Base-by-base conservation (phyloP, 2,797 vertebrate species). In the Chelidonichthys spinosus region DNA sequence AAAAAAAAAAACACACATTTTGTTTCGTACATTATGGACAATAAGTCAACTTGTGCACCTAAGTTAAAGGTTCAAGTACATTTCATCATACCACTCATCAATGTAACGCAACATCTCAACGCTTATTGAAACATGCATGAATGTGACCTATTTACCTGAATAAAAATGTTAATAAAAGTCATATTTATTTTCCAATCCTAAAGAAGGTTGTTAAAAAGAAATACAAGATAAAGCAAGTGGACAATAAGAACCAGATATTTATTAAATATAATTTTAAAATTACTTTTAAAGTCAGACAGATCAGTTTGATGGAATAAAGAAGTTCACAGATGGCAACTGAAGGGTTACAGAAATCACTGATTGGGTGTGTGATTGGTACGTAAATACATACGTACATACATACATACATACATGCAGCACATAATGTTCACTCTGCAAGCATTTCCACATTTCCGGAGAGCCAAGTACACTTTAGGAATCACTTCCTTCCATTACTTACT, bases 201-300 rank as follows among this genome's bases (percentile, higher is more conserved):
- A 15, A 0, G 4, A 55, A 33, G 3, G 2, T 36, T 17, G 36
- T 4, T 33, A 46, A 63, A 64, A 69, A 7, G 73, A 65, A 43
- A 71, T 63, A 55, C 9, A 18, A 73, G 8, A 42, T 5, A 36
- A 79, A 37, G 40, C 76, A 60, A 49, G 53, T 74, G 76, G 91
- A 92, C 93, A 92, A 87, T 92, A 92, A 93, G 92, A 94, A 94
- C 89, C 86, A 92, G 91, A 94, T 94, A 92, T 95, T 95, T 95
- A 96, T 95, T 96, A 94, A 95, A 95, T 95, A 95, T 93, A 92
- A 92, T 93, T 90, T 94, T 90, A 93, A 94, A 95, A 94, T 91
- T 77, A 89, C 87, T 84, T 56, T 91, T 85, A 59, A 87, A 89
- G 89, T 94, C 90, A 86, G 85, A 90, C 82, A 90, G 85, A 94